These are phyloP conservation scores for Contarinia nasturtii DNA, from an alignment of 1,140 invertebrate species.

Conservation along the genomic window DNA sequence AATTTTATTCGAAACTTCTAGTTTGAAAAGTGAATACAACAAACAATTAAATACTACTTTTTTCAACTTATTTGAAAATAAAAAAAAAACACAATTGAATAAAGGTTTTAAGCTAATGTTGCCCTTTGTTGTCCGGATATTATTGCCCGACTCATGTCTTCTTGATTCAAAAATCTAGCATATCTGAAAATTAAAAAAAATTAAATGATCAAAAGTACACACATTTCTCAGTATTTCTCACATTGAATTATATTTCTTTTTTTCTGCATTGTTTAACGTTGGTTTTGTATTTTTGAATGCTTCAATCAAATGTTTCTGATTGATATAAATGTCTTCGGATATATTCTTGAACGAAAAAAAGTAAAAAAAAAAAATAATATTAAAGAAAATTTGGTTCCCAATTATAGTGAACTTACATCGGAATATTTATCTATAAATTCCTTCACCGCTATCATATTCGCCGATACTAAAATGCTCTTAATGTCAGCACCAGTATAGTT, in stretches of 20 bases:
- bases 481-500: conserved; percentile 23
- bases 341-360: neutral
- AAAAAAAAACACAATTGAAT: neutral
- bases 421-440: conserved; percentile 17
- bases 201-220: neutral
- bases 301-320: conserved; percentile 30
- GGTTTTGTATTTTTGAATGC: conserved; percentile 40
- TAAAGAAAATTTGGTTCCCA: neutral
- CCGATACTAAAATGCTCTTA: conserved; percentile 21
- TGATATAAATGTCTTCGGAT: conserved; percentile 13
- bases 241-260: neutral
- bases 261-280: conserved; percentile 33
- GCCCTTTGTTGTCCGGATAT: neutral
- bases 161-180: conserved; percentile 10
- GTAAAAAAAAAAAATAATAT: neutral
- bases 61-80: neutral
- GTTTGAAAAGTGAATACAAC: neutral
- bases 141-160: neutral
- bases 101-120: neutral
- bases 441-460: conserved; percentile 23
- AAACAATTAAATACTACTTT: neutral
- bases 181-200: neutral
- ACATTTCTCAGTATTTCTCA: neutral
- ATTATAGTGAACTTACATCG: conserved; percentile 14
- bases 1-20: neutral